Base-by-base conservation (phyloP, 2,888 invertebrate genomes). In the Pyrochroa serraticornis region DNA sequence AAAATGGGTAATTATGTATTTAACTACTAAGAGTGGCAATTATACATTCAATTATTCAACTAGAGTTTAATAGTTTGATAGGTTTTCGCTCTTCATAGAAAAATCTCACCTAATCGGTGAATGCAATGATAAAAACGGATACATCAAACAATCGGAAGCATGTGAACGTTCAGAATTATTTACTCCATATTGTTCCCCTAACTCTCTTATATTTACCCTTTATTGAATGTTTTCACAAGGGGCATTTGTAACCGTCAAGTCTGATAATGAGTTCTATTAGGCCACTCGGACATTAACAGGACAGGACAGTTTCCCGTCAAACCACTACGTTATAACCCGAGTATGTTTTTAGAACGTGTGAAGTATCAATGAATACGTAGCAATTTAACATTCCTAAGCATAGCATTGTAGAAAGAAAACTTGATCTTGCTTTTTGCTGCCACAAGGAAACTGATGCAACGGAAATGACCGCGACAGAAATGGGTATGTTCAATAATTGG, bases 201-300 rank as follows among this genome's bases (percentile, higher is more conserved):
- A 30, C 39, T 22, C 39, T 45, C 44, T 38, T 44, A 10, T 68
- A 64, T 68, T 66, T 69, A 68, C 70, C 71, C 70, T 69, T 68
- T 65, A 67, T 63, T 57, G 68, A 65, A 70, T 71, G 70, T 72
- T 72, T 71, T 70, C 63, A 69, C 66, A 71, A 60, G 67, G 72
- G 72, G 64, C 66, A 70, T 70, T 71, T 67, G 64, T 66, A 71
- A 71, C 72, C 70, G 72, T 64, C 70, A 64, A 67, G 67, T 65
- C 62, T 60, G 61, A 71, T 72, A 72, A 72, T 72, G 71, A 72
- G 71, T 66, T 63, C 63, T 71, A 72, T 72, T 71, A 71, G 70
- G 63, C 64, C 67, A 70, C 69, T 71, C 58, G 62, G 67, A 56
- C 59, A 60, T 54, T 67, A 70, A 69, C 67, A 64, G 66, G 67